These are phyloP conservation scores for Porites lobata DNA, from an alignment of 92 coral and sea anemone species.

Conservation along the genomic window DNA sequence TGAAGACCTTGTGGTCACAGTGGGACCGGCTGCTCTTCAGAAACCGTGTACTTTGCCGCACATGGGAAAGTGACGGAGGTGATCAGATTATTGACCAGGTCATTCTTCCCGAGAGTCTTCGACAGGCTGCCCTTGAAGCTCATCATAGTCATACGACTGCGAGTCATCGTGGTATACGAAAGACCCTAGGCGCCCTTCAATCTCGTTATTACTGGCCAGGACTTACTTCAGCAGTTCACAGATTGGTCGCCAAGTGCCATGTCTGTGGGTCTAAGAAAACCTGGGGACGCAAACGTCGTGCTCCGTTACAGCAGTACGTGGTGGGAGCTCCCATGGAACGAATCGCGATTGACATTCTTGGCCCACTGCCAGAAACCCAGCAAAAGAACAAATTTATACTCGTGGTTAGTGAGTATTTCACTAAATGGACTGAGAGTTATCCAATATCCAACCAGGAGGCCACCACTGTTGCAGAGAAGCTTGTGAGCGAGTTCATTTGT, in stretches of 20 bases:
- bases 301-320: constrained; percentile 11
- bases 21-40: too few relatives aligned
- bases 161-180: too few relatives aligned
- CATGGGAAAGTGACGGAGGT: too few relatives aligned
- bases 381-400: neutral
- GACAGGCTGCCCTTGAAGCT: too few relatives aligned
- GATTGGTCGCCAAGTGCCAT: constrained; percentile 43
- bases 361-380: neutral
- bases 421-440: neutral
- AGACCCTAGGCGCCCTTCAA: constrained; percentile 34
- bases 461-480: too few relatives aligned
- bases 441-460: too few relatives aligned
- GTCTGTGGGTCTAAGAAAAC: constrained; percentile 42
- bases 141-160: constrained; percentile 7
- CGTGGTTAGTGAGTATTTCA: neutral
- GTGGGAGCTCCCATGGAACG: too few relatives aligned
- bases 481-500: too few relatives aligned
- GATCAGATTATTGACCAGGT: too few relatives aligned
- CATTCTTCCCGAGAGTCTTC: too few relatives aligned
- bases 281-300: constrained; percentile 32
- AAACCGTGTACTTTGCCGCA: too few relatives aligned
- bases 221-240: constrained; percentile 17
- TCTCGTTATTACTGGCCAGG: constrained; percentile 61
- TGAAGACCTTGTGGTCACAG: too few relatives aligned
- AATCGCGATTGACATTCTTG: constrained; percentile 13